These are phyloP conservation scores for Pipistrellus pipistrellus DNA, from an alignment of 2,797 vertebrate genomes.

Conservation along the genomic window DNA sequence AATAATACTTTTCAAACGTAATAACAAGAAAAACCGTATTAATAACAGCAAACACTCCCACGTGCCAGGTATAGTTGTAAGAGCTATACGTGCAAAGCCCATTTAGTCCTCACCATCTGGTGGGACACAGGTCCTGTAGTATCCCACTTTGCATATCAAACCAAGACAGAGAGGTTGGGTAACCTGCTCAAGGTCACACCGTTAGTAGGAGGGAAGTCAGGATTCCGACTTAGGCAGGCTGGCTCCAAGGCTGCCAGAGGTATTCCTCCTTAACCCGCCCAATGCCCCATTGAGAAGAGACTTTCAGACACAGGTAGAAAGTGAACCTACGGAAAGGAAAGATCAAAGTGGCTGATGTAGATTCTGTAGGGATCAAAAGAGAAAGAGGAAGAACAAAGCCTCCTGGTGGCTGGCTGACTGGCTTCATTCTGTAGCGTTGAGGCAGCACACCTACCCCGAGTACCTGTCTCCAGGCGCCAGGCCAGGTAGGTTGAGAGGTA, in stretches of 20 bases:
- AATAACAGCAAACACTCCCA: background rate
- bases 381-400: background rate
- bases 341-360: background rate
- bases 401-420: background rate
- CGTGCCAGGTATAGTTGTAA: background rate
- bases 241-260: background rate
- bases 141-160: background rate
- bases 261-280: rapidly evolving
- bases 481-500: background rate
- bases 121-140: rapidly evolving
- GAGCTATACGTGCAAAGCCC: background rate
- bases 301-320: background rate
- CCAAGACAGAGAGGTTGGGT: background rate
- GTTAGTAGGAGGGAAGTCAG: background rate
- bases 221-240: background rate
- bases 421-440: background rate
- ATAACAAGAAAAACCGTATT: background rate
- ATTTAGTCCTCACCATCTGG: background rate
- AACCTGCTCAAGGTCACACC: background rate
- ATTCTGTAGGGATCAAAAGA: background rate
- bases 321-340: background rate
- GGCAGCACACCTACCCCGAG: rapidly evolving
- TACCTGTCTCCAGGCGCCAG: background rate
- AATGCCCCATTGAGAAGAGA: background rate
- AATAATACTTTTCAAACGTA: background rate